phyloP scores from a whole-genome alignment of 2,888 invertebrate species.

The Ethmia dodecea region DNA sequence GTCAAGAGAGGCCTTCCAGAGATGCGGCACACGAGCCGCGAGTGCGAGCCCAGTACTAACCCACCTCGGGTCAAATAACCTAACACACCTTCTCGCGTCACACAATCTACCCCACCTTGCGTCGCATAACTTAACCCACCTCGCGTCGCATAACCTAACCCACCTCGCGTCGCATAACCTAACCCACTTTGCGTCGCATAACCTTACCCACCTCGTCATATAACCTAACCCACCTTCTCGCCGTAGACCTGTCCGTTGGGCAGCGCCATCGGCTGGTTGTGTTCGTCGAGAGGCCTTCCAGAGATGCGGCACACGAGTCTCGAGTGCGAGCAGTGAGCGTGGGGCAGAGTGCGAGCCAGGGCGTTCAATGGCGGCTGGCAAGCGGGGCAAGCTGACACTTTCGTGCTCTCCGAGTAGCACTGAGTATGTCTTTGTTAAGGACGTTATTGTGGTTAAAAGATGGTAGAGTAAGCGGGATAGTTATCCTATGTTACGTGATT shows the following conservation, averaged over 20 bases:
- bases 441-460: no score
- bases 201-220: no score
- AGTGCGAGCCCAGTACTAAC: no score
- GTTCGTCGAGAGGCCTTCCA: slow-evolving; percentile 94
- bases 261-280: slow-evolving; percentile 98
- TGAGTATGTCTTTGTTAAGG: slow-evolving; percentile 71
- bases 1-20: slow-evolving; percentile 94
- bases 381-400: slow-evolving; percentile 94
- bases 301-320: slow-evolving; percentile 94
- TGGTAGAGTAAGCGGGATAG: no score
- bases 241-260: slow-evolving; percentile 99
- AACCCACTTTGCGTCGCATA: no score
- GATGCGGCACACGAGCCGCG: slow-evolving; percentile 94
- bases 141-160: no score
- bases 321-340: slow-evolving; percentile 97
- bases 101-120: no score
- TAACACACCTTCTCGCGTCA: no score
- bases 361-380: slow-evolving; percentile 92
- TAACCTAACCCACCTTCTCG: slow-evolving; percentile 81
- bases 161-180: no score
- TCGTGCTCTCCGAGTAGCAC: slow-evolving; percentile 83
- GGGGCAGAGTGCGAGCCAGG: slow-evolving; percentile 91
- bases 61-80: no score
- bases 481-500: no score
- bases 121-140: no score